Percentiles rank a stretch among this genome's conserved stretches.
Evolutionary conservation across 2,888 invertebrate genomes (phyloP).

Genomic region (Callyntrura guangdongensis): DNA sequence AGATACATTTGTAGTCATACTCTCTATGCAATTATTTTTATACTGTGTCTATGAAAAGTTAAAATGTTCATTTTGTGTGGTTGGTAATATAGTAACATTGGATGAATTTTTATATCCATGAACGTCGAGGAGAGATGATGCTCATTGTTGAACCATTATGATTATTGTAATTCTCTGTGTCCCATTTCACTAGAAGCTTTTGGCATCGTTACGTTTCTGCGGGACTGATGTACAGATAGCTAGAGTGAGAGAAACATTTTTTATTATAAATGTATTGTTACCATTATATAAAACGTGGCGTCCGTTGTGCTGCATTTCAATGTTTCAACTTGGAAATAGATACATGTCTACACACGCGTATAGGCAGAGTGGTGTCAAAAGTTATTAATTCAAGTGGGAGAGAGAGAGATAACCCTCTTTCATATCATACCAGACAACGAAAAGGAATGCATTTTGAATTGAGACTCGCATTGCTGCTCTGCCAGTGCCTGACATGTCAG

Average conservation of each 20-base stretch:
- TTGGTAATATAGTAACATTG: not conserved
- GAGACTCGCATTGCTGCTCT: not conserved
- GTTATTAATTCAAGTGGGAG: no score
- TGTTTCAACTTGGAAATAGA: not conserved
- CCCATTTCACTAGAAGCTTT: constrained; percentile 62
- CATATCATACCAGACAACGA: no score
- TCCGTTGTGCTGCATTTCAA: not conserved
- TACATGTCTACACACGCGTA: not conserved
- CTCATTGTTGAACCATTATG: constrained; percentile 55
- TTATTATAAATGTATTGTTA: not conserved
- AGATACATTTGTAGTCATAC: constrained; percentile 32
- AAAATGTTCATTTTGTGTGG: constrained; percentile 8
- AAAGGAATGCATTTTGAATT: constrained; percentile 7
- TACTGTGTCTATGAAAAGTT: not conserved
- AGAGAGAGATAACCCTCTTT: no score
- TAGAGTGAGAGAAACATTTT: not conserved
- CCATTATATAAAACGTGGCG: constrained; percentile 1
- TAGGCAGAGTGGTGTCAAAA: no score
- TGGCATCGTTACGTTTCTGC: constrained; percentile 20
- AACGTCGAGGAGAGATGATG: not conserved
- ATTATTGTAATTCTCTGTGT: constrained; percentile 52
- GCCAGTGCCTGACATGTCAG: not conserved
- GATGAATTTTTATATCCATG: constrained; percentile 27
- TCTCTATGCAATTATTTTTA: constrained; percentile 19
- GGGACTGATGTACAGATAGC: not conserved